Base-by-base conservation (phyloP, 1,140 invertebrate species). In the Pseudomyrmex dendroicus region DNA sequence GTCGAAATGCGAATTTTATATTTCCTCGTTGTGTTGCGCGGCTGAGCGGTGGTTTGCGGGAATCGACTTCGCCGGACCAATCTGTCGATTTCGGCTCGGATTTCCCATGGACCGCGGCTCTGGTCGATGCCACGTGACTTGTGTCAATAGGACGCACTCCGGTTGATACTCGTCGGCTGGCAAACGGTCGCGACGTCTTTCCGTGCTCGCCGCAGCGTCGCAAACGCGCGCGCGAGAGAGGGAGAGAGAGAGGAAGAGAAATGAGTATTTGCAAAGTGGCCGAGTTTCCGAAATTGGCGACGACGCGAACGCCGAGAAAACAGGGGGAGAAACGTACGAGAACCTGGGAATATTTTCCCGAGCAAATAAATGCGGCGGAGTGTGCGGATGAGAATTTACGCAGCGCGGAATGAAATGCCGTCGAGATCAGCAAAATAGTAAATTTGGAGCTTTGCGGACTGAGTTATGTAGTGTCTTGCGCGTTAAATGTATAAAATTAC, bases 111-210 rank as follows among this genome's bases (percentile, higher is more conserved):
- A 72, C 54, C 5, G 35, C 5, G 35, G 35, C 5, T 35, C 4
- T 35, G 35, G 73, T 74, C 63, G 46, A 59, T 35, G 73, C 62
- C 91, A 91, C 91, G 91, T 89, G 91, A 90, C 87, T 86, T 90
- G 82, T 91, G 91, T 91, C 91, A 91, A 91, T 91, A 91, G 82
- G 87, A 89, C 89, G 89, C 84, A 78, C 83, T 80, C 59, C 0
- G 35, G 22, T 17, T 13, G 50, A 13, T 76, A 80, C 67, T 67
- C 73, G 63, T 76, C 64, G 73, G 73, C 74, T 56, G 72, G 77
- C 78, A 82, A 84, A 76, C 73, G 76, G 20, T 50, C 73, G 77
- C 66, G 84, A 88, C 82, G 82, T 86, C 80, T 59, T 83, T 56
- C 46, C 68, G n/a, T 12, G 82, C 12, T 68, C 12, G 63, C 59